Evolutionary conservation across 1,140 invertebrate genomes (phyloP).

Genomic region (Meteorus sp.): DNA sequence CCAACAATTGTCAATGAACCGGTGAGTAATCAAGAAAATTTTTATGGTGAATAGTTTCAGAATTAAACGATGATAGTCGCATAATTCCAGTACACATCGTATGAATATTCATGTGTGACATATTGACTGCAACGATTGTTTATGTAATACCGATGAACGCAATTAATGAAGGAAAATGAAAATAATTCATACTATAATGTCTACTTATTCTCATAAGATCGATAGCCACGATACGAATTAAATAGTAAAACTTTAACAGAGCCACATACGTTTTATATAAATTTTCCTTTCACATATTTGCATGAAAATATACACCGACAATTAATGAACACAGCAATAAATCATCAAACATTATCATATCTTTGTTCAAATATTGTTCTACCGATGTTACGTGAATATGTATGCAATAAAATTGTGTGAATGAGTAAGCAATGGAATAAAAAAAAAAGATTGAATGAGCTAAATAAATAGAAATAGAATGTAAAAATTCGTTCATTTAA

Average conservation of each 20-base stretch:
- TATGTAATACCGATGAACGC: neutral
- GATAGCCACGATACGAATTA: neutral
- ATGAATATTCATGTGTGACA: too few relatives aligned
- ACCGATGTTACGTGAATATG: slow-evolving; percentile 22
- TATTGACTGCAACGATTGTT: too few relatives aligned
- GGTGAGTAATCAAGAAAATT: too few relatives aligned
- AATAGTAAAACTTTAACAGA: slow-evolving; percentile 10
- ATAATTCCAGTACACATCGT: too few relatives aligned
- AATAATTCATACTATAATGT: too few relatives aligned
- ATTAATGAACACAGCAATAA: neutral
- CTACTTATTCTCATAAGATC: slow-evolving; percentile 18
- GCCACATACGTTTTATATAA: neutral
- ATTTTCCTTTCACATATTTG: neutral
- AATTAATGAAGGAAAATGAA: slow-evolving; percentile 12
- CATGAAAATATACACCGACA: neutral
- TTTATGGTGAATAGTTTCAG: too few relatives aligned
- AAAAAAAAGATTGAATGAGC: neutral
- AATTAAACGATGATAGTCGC: too few relatives aligned
- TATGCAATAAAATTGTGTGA: neutral
- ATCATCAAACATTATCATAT: slow-evolving; percentile 18
- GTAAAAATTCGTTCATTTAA: too few relatives aligned
- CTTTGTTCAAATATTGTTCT: slow-evolving; percentile 4
- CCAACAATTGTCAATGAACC: too few relatives aligned
- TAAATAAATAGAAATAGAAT: neutral
- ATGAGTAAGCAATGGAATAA: neutral